Conservation (phyloP, 1,140 invertebrate genomes). For the Trachelipus rathkii region DNA sequence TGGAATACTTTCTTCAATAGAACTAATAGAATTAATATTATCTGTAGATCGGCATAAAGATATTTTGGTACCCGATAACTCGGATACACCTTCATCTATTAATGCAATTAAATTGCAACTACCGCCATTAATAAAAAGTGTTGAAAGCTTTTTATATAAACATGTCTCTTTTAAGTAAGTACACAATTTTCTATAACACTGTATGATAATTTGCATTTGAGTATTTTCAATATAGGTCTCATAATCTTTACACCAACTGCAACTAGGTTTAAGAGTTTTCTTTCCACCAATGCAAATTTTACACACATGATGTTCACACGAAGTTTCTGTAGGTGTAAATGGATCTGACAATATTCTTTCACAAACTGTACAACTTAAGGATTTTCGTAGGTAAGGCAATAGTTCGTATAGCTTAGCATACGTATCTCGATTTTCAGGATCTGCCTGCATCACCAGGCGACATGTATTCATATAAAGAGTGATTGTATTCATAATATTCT, state of each 20-base stretch:
- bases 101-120: no score
- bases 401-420: slow-evolving; percentile 76
- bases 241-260: slow-evolving; percentile 78
- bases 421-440: slow-evolving; percentile 63
- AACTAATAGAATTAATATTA: no score
- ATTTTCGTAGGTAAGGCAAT: slow-evolving; percentile 76
- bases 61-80: no score
- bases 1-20: no score
- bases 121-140: no score
- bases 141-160: slow-evolving; percentile 64
- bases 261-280: slow-evolving; percentile 76
- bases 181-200: slow-evolving; percentile 84
- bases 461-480: slow-evolving; percentile 78
- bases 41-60: no score
- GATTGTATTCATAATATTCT: slow-evolving; percentile 75
- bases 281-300: slow-evolving; percentile 70
- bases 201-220: slow-evolving; percentile 69
- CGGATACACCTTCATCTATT: no score
- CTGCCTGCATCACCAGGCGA: slow-evolving; percentile 68
- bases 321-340: slow-evolving; percentile 70
- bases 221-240: slow-evolving; percentile 76
- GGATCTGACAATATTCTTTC: slow-evolving; percentile 75
- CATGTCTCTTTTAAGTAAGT: slow-evolving; percentile 69
- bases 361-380: slow-evolving; percentile 82
- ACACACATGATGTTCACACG: slow-evolving; percentile 85